phyloP scores from a whole-genome alignment of 2,888 invertebrate genomes.

The Caenorhabditis auriculariae region DNA sequence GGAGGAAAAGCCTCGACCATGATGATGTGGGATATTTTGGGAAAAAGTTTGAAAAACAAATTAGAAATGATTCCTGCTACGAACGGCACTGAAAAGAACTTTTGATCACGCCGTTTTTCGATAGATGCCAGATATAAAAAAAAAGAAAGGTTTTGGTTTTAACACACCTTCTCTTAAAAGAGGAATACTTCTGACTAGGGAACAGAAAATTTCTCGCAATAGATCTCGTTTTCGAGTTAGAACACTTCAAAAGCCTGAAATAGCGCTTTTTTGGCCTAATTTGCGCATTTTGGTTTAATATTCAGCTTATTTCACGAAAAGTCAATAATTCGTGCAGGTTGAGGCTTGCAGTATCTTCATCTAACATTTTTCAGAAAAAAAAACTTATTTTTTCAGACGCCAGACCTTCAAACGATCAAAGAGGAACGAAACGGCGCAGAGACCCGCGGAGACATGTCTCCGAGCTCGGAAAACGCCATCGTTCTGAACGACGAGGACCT shows the following conservation, averaged over 20 bases:
- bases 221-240: too few species aligned
- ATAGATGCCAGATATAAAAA: too few species aligned
- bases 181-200: too few species aligned
- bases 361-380: too few species aligned
- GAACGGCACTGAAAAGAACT: background rate
- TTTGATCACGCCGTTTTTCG: too few species aligned
- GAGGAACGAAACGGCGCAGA: slow-evolving; percentile 16
- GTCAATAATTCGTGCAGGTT: too few species aligned
- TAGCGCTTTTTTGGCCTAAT: background rate
- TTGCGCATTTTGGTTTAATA: too few species aligned
- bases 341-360: too few species aligned
- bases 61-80: background rate
- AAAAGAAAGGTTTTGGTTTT: background rate
- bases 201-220: too few species aligned
- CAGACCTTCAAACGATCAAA: slow-evolving; percentile 20
- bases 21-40: slow-evolving; percentile 11
- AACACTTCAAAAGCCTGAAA: background rate
- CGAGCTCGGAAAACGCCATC: slow-evolving; percentile 7
- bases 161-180: too few species aligned
- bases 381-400: background rate
- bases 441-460: slow-evolving; percentile 3
- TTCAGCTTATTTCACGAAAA: too few species aligned
- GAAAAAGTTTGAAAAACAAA: background rate
- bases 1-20: slow-evolving; percentile 31
- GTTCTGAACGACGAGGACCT: slow-evolving; percentile 20